Percentiles rank a stretch among this genome's conserved stretches.
These are phyloP conservation scores for Oscheius sp. DNA, from an alignment of 2,888 invertebrate genomes.

Conservation along the genomic window DNA sequence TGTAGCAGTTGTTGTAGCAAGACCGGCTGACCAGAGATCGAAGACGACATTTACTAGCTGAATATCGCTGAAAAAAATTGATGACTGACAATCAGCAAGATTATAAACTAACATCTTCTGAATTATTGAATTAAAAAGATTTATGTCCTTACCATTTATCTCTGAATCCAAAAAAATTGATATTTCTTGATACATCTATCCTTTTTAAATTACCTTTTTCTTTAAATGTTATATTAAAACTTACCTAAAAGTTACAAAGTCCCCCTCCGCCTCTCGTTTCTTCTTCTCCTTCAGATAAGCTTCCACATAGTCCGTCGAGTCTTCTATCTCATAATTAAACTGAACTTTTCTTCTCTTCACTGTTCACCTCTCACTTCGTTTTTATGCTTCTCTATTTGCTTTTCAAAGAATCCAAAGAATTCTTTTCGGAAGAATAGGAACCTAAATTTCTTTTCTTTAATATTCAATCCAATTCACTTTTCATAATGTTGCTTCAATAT, in stretches of 20 bases:
- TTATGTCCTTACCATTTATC: neutral
- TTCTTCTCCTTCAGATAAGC: slow-evolving; percentile 42
- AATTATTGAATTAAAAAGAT: neutral
- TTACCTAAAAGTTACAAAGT: slow-evolving; percentile 35
- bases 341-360: neutral
- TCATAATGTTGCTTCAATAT: neutral
- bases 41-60: slow-evolving; percentile 44
- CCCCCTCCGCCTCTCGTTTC: slow-evolving; percentile 34
- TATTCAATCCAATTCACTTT: neutral
- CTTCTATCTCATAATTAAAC: slow-evolving; percentile 22
- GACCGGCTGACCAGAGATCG: slow-evolving; percentile 56
- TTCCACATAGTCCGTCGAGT: slow-evolving; percentile 41
- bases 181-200: no score
- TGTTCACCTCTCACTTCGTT: slow-evolving; percentile 22
- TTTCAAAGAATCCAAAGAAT: slow-evolving; percentile 39
- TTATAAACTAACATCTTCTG: neutral
- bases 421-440: slow-evolving; percentile 31
- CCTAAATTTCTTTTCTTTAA: no score
- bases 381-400: slow-evolving; percentile 42
- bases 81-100: neutral
- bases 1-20: slow-evolving; percentile 55
- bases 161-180: no score
- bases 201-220: no score
- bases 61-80: neutral
- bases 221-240: neutral